Evolutionary conservation across 2,888 invertebrate genomes (phyloP), one percentile per base, ranked within the genome.

Genomic region (Agrochola lota): DNA sequence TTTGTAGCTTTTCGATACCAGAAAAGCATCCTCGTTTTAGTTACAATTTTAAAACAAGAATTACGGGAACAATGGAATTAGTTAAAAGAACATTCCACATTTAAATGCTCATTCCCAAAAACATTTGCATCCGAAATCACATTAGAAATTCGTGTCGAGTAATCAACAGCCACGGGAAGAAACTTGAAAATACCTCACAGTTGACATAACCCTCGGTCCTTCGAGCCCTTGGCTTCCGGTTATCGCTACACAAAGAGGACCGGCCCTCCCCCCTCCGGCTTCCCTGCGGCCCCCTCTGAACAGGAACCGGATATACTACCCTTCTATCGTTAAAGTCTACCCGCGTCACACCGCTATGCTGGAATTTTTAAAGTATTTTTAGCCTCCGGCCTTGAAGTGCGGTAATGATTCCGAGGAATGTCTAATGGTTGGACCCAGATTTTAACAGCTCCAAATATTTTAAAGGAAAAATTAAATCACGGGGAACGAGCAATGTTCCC

Each of bases 281-380:
- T 82, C 85, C 85, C 84, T 85, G 76, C 86, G 83, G 86, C 82
- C 85, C 89, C 88, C 89, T 90, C 89, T 90, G 89, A 90, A 94
- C 90, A 92, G 95, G 94, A 94, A 95, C 94, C 94, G 96, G 96
- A 96, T 95, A 96, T 93, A 96, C 95, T 96, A 96, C 96, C 96
- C 96, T 96, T 96, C 96, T 95, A 96, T 95, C 95, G 96, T 94
- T 91, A 94, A 95, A 94, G 95, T 94, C 95, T 95, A 95, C 95
- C 94, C 95, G 91, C 95, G 93, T 95, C 94, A 94, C 89, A 91
- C 91, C 89, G 92, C 91, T 91, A 89, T 91, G 91, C 85, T 88
- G 88, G 84, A 91, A 91, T 91, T 93, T 93, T 91, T 92, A 93
- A 94, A 94, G 91, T 93, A 92, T 95, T 94, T 95, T 94, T 92